Evolutionary conservation across 1,140 invertebrate species (phyloP).

Genomic region (Drosophila azteca): DNA sequence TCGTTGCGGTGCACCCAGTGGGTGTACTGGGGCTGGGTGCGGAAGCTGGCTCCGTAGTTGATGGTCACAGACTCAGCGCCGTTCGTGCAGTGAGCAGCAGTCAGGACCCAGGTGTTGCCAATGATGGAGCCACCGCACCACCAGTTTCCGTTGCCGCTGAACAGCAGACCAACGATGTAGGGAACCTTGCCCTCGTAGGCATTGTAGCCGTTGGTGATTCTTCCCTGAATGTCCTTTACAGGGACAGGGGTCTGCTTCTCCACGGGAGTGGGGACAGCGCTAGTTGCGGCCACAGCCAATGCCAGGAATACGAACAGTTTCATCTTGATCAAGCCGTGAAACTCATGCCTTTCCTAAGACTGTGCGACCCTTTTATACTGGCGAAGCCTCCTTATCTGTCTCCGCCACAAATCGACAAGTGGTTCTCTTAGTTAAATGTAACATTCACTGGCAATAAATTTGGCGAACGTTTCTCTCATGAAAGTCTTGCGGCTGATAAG

Average conservation of each 20-base stretch:
- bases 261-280: slow-evolving; percentile 33
- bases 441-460: too few relatives aligned
- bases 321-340: slow-evolving; percentile 20
- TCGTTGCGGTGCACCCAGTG: slow-evolving; percentile 48
- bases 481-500: too few relatives aligned
- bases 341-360: slow-evolving; percentile 5
- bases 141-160: slow-evolving; percentile 72
- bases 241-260: slow-evolving; percentile 33
- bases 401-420: too few relatives aligned
- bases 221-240: slow-evolving; percentile 61
- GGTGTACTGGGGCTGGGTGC: slow-evolving; percentile 54
- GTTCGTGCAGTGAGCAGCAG: slow-evolving; percentile 86
- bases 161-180: slow-evolving; percentile 84
- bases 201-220: slow-evolving; percentile 74
- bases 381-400: not conserved
- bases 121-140: slow-evolving; percentile 87
- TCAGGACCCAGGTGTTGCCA: slow-evolving; percentile 85
- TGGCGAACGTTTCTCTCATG: too few relatives aligned
- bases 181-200: slow-evolving; percentile 84
- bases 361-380: slow-evolving; percentile 17
- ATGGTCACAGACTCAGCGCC: slow-evolving; percentile 48
- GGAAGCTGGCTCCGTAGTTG: slow-evolving; percentile 66
- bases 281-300: slow-evolving; percentile 33
- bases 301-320: slow-evolving; percentile 41
- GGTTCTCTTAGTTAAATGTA: too few relatives aligned